phyloP scores from a whole-genome alignment of 2,797 vertebrate genomes.

The Ctenochaetus hawaiiensis region DNA sequence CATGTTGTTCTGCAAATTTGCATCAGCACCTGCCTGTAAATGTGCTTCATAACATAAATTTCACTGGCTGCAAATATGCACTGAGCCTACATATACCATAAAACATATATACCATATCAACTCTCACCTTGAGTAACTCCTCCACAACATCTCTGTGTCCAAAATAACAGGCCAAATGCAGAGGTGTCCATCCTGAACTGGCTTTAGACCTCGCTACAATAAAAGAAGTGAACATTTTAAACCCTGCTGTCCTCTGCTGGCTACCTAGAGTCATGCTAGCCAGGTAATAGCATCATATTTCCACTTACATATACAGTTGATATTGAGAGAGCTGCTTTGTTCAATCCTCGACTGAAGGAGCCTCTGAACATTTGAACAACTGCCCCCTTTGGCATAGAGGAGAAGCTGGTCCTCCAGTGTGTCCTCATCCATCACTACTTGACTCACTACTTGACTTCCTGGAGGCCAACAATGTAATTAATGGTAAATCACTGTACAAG shows the following conservation, averaged over 20 bases:
- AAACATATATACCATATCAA: background rate
- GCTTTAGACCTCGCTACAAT: conserved; percentile 85
- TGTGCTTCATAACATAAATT: background rate
- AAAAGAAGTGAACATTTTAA: background rate
- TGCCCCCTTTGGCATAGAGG: conserved; percentile 87
- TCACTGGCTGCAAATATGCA: background rate
- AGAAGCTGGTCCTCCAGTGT: conserved; percentile 88
- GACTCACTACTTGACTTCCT: conserved; percentile 11
- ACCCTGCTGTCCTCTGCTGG: background rate
- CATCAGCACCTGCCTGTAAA: conserved; percentile 90
- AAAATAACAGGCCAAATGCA: conserved; percentile 92
- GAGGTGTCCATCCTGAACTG: conserved; percentile 91
- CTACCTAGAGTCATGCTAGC: background rate
- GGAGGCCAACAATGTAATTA: no score
- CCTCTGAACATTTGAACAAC: conserved; percentile 78
- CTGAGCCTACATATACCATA: no score
- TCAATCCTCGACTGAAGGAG: conserved; percentile 82
- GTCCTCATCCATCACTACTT: conserved; percentile 57
- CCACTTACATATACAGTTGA: conserved; percentile 91
- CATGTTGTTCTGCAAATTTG: conserved; percentile 89
- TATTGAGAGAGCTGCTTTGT: conserved; percentile 78
- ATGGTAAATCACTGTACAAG: background rate
- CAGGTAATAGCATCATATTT: background rate
- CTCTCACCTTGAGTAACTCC: conserved; percentile 87
- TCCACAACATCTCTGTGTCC: conserved; percentile 90